Evolutionary conservation across 2,113 vertebrate species (phyloP).

Genomic region (Enhydra lutris): DNA sequence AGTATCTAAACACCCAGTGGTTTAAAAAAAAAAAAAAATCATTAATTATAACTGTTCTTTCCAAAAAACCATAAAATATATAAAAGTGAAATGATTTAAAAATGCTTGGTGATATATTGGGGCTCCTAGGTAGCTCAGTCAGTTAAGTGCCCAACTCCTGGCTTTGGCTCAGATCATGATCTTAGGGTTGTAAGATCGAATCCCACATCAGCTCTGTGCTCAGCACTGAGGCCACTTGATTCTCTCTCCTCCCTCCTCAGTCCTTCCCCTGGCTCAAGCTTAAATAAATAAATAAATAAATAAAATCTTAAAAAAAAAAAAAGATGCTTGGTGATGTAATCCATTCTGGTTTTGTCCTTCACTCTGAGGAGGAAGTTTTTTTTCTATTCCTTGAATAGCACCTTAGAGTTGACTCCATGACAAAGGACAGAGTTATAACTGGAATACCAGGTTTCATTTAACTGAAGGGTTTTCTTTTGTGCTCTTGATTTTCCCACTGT

Average conservation of each 20-base stretch:
- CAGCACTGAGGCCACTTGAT: neutral
- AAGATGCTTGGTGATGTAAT: neutral
- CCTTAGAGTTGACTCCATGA: neutral
- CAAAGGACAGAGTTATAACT: neutral
- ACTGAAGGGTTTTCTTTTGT: neutral
- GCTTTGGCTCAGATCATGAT: neutral
- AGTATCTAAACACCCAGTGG: neutral
- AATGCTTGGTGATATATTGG: neutral
- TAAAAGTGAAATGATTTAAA: neutral
- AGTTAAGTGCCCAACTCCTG: neutral
- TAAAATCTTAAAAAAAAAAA: neutral
- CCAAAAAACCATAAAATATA: neutral
- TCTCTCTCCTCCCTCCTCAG: neutral
- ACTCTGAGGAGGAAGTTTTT: neutral
- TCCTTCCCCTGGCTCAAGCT: neutral
- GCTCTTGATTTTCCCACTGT: neutral
- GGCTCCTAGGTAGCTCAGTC: neutral
- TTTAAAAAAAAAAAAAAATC: neutral
- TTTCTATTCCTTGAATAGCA: neutral
- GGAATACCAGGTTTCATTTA: neutral
- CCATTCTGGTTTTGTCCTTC: neutral
- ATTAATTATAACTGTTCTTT: neutral
- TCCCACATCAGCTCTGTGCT: neutral
- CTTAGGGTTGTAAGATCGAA: neutral
- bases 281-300: neutral